Conservation (phyloP, 2,888 invertebrate species). For the Tillus elongatus region DNA sequence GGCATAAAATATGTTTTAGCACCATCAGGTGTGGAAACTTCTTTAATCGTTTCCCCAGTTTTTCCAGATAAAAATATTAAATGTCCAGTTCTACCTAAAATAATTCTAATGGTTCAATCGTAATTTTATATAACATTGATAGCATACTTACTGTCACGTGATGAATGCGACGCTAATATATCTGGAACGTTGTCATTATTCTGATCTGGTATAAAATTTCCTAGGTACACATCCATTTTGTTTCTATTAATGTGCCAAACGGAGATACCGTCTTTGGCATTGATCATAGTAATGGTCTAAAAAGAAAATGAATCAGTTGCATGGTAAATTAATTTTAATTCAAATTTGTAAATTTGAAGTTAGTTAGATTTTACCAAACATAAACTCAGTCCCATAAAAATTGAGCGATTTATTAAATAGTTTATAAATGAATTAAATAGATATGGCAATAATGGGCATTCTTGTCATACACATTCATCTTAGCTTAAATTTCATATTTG, state of each 20-base stretch:
- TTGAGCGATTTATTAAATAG: no score
- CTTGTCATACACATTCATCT: no score
- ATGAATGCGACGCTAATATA: constrained; percentile 59
- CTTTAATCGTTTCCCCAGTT: constrained; percentile 54
- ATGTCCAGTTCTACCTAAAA: constrained; percentile 45
- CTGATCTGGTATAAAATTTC: constrained; percentile 60
- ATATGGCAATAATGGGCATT: no score
- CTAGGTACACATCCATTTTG: constrained; percentile 56
- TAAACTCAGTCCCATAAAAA: no score
- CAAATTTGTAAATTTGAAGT: no score
- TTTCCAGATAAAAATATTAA: constrained; percentile 62
- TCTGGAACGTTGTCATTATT: constrained; percentile 62
- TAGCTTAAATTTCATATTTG: no score
- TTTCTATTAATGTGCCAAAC: constrained; percentile 53
- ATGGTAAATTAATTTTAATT: no score
- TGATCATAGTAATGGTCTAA: constrained; percentile 54
- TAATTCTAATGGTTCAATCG: neutral
- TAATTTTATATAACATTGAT: no score
- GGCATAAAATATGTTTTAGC: constrained; percentile 67
- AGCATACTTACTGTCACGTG: no score
- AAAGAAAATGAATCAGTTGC: constrained; percentile 20
- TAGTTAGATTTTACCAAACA: no score
- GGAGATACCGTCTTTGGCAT: constrained; percentile 54
- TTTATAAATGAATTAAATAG: no score
- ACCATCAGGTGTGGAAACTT: constrained; percentile 53